Percentiles rank a stretch among this genome's conserved stretches.
These are phyloP conservation scores for Taphrorychus bicolor DNA, from an alignment of 2,888 invertebrate genomes.

Conservation along the genomic window DNA sequence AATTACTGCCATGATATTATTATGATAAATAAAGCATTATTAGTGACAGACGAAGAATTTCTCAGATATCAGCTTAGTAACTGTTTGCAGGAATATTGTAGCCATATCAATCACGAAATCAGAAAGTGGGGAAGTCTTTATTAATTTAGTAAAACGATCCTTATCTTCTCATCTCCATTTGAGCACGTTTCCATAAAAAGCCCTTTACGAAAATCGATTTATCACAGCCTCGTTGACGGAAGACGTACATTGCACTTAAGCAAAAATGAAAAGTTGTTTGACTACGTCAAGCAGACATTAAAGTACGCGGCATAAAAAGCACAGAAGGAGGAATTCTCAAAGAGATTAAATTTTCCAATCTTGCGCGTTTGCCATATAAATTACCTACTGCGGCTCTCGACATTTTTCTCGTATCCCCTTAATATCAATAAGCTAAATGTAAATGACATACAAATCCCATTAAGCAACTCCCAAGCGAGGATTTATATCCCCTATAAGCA, in stretches of 20 bases:
- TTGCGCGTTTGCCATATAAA: background rate
- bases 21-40: too few relatives aligned
- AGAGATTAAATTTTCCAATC: background rate
- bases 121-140: background rate
- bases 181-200: background rate
- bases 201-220: background rate
- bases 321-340: background rate
- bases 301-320: background rate
- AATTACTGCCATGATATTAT: too few relatives aligned
- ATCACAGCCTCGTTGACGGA: background rate
- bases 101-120: too few relatives aligned
- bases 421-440: background rate
- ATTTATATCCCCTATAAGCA: constrained; percentile 23
- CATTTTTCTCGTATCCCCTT: background rate
- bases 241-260: background rate
- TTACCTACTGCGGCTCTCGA: background rate
- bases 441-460: background rate
- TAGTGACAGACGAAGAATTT: too few relatives aligned
- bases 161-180: background rate
- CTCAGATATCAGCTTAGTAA: too few relatives aligned
- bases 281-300: background rate
- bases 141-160: background rate
- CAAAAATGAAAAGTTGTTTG: background rate
- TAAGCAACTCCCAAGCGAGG: constrained; percentile 1
- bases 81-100: too few relatives aligned